Evolutionary conservation across 2,797 vertebrate species (phyloP), one percentile per base, ranked within the genome.

Genomic region (Galago senegalensis): DNA sequence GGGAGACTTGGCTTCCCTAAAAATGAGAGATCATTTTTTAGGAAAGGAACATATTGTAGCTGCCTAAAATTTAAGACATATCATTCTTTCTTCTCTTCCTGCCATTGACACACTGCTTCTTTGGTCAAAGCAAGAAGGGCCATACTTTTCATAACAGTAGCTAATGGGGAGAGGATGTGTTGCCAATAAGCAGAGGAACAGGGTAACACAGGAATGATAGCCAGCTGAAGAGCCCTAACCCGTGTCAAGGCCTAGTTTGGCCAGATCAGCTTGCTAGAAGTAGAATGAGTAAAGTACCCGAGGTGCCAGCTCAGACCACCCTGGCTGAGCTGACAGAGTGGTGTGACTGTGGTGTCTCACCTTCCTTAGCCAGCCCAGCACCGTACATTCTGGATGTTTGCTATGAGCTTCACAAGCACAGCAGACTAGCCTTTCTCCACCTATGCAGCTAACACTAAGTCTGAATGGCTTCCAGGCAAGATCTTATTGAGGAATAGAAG

Each of bases 391-490:
- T 77, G 76, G 21, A 56, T 88, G 31, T 89, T 89, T 91, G 27
- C 56, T 43, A 40, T 77, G 80, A 91, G 84, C 80, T 84, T 92
- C 70, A 73, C 61, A 31, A 60, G 63, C 85, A 63, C 0, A 7
- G 70, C 49, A 79, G 80, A 89, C 69, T 87, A 82, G 58, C 49
- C 58, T 94, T 31, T 82, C 56, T 27, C 27, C 8, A 40, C 17
- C 85, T 72, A 40, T 5, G 0, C 53, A 56, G 70, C 49, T 77
- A 2, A 79, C 46, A 70, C 40, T 73, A 43, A 83, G n/a, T 65
- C 76, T 69, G 70, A 29, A 34, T 53, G 46, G 20, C 70, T 94
- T 95, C 89, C 70, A 83, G 70, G 58, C 69, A 87, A 67, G 63
- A 70, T 79, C 77, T 67, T 61, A 31, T 56, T 1, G 3, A 94